Conservation (phyloP, 1,140 invertebrate species). For the Oncopeltus fasciatus region DNA sequence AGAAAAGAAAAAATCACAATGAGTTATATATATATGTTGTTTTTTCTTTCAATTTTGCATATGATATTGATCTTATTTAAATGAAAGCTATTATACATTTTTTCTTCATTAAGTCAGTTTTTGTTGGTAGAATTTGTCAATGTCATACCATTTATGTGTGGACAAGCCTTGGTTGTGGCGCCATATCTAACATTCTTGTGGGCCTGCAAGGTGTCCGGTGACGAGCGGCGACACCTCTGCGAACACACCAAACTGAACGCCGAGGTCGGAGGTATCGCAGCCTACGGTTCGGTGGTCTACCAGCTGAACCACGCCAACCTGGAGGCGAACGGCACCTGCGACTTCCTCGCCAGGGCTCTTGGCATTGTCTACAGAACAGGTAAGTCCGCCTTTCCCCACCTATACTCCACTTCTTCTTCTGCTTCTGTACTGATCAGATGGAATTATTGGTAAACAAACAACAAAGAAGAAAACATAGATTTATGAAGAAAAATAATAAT, state of each 20-base stretch:
- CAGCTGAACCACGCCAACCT: slow-evolving; percentile 68
- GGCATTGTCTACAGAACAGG: slow-evolving; percentile 60
- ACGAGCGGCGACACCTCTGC: slow-evolving; percentile 53
- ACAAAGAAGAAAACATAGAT: too few species aligned
- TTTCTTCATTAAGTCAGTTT: too few species aligned
- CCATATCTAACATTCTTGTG: background rate
- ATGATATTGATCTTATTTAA: too few species aligned
- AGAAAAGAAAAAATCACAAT: too few species aligned
- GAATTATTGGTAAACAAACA: too few species aligned
- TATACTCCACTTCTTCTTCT: background rate
- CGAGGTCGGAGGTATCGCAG: slow-evolving; percentile 42
- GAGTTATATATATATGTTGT: too few species aligned
- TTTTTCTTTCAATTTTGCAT: too few species aligned
- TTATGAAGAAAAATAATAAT: too few species aligned
- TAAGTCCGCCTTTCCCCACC: too few species aligned
- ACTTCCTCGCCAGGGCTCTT: slow-evolving; percentile 57
- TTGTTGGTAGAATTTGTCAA: too few species aligned
- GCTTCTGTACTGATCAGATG: background rate
- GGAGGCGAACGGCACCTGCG: slow-evolving; percentile 56
- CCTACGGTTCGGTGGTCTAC: slow-evolving; percentile 62
- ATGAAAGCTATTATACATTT: too few species aligned
- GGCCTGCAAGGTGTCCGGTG: slow-evolving; percentile 32
- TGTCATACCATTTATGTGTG: too few species aligned
- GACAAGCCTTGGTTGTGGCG: background rate
- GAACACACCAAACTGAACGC: slow-evolving; percentile 37